Evolutionary conservation across 2,113 vertebrate species (phyloP).

Genomic region (human (Homo sapiens)): GRCh38 chr3:46995001-46995500

Average conservation of each 20-base stretch:
- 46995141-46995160: conserved; percentile 91
- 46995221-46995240: conserved; percentile 88
- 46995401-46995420: conserved; percentile 80
- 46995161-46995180: conserved; percentile 90
- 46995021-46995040: conserved; percentile 90
- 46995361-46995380: conserved; percentile 82
- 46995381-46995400: conserved; percentile 39
- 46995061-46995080: conserved; percentile 89
- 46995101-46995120: conserved; percentile 92
- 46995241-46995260: conserved; percentile 80
- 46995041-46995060: conserved; percentile 87
- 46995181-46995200: conserved; percentile 91
- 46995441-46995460: conserved; percentile 84
- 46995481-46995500: conserved; percentile 94
- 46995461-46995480: conserved; percentile 94
- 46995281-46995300: conserved; percentile 91
- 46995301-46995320: conserved; percentile 91
- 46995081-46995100: conserved; percentile 94
- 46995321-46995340: conserved; percentile 90
- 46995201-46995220: conserved; percentile 94
- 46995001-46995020: not conserved
- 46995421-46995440: conserved; percentile 92
- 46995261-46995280: conserved; percentile 88
- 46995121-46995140: conserved; percentile 87
- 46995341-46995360: conserved; percentile 87